phyloP scores from a whole-genome alignment of 2,888 invertebrate genomes.

The Tuta absoluta region DNA sequence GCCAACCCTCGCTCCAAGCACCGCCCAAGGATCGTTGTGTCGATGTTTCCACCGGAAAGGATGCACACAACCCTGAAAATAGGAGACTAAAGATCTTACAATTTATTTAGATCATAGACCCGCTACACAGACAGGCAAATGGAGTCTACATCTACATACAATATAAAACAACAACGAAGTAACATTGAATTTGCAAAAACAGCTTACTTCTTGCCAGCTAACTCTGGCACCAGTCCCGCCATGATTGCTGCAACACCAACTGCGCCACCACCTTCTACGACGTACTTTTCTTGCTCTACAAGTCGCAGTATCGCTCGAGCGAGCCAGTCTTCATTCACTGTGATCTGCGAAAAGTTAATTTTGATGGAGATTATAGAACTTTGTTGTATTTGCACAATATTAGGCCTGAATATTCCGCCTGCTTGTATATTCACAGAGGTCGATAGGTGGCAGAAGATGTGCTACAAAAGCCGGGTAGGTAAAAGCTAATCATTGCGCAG shows the following conservation, averaged over 20 bases:
- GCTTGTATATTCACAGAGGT: too few species aligned
- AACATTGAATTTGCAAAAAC: neutral
- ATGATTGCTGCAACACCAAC: conserved; percentile 92
- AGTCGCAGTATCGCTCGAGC: conserved; percentile 90
- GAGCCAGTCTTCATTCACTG: conserved; percentile 91
- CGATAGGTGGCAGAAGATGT: too few species aligned
- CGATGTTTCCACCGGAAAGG: conserved; percentile 94
- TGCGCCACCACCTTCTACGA: conserved; percentile 96
- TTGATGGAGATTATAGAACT: too few species aligned
- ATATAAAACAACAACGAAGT: too few species aligned
- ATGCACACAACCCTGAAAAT: conserved; percentile 88
- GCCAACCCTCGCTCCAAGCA: conserved; percentile 94
- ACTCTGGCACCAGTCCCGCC: conserved; percentile 89
- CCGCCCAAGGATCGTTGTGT: conserved; percentile 93
- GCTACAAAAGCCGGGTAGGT: too few species aligned
- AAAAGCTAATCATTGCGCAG: too few species aligned
- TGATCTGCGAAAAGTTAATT: conserved; percentile 66
- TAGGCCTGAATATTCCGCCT: too few species aligned
- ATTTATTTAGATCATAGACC: too few species aligned
- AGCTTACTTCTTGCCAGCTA: conserved; percentile 88
- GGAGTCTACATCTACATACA: too few species aligned
- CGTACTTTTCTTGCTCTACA: conserved; percentile 92
- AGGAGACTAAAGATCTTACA: too few species aligned
- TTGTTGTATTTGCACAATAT: too few species aligned
- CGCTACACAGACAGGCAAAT: too few species aligned